These are phyloP conservation scores for Thymelicus lineola DNA, from an alignment of 2,888 invertebrate species.

Conservation along the genomic window DNA sequence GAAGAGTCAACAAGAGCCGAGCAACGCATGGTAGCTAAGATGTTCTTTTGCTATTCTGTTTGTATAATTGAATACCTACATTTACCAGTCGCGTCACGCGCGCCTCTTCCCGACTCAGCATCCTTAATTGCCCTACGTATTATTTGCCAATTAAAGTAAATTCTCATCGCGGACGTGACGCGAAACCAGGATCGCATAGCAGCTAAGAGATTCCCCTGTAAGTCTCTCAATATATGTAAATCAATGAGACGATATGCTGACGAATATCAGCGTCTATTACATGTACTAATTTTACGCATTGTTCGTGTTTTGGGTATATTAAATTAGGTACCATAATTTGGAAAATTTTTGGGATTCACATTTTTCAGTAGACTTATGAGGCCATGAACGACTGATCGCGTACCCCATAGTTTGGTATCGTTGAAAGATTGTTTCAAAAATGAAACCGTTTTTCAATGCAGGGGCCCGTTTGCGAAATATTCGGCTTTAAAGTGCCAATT, in stretches of 20 bases:
- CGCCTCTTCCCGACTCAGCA: slow-evolving; percentile 82
- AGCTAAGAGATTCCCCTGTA: slow-evolving; percentile 61
- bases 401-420: no score
- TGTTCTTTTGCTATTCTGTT: slow-evolving; percentile 77
- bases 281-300: not conserved
- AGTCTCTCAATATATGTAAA: slow-evolving; percentile 62
- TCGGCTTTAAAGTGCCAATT: no score
- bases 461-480: no score
- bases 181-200: slow-evolving; percentile 75
- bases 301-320: not conserved
- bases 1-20: slow-evolving; percentile 58
- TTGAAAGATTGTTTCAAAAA: no score
- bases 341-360: no score
- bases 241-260: slow-evolving; percentile 49
- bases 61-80: slow-evolving; percentile 81
- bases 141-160: slow-evolving; percentile 86
- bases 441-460: no score
- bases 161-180: slow-evolving; percentile 82
- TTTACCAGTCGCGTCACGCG: slow-evolving; percentile 81
- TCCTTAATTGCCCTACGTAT: slow-evolving; percentile 85
- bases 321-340: not conserved
- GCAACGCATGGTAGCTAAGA: slow-evolving; percentile 51
- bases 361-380: no score
- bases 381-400: no score
- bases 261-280: slow-evolving; percentile 12